These are phyloP conservation scores for Austrolebias charrua DNA, from an alignment of 2,797 vertebrate species.

Conservation along the genomic window DNA sequence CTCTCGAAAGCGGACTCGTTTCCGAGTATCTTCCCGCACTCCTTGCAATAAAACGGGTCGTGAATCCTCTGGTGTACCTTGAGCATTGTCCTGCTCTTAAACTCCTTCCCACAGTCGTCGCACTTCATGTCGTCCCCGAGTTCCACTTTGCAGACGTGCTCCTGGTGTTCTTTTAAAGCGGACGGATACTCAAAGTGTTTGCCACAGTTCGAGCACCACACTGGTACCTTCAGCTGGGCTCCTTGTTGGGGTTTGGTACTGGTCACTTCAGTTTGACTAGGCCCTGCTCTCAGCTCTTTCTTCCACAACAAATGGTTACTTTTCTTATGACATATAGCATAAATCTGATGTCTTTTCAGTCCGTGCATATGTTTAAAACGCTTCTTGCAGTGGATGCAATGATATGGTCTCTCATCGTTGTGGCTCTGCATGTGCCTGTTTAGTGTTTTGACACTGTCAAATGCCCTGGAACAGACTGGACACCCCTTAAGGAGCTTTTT, in stretches of 20 bases:
- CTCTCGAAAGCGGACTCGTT: conserved; percentile 67
- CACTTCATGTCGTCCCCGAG: conserved; percentile 62
- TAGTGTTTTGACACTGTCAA: conserved; percentile 69
- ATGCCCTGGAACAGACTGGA: conserved; percentile 58
- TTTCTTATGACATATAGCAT: conserved; percentile 74
- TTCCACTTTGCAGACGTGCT: conserved; percentile 64
- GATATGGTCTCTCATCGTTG: conserved; percentile 73
- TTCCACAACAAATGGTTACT: conserved; percentile 57
- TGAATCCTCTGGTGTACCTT: conserved; percentile 77
- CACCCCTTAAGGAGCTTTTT: conserved; percentile 58
- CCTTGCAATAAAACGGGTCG: conserved; percentile 76
- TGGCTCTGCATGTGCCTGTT: conserved; percentile 75
- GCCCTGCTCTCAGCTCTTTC: conserved; percentile 39
- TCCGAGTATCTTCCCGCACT: conserved; percentile 75
- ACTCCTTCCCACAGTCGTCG: conserved; percentile 69
- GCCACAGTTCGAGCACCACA: conserved; percentile 77
- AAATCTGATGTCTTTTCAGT: conserved; percentile 76
- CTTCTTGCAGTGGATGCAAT: conserved; percentile 75
- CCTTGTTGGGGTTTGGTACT: conserved; percentile 34
- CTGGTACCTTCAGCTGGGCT: conserved; percentile 50
- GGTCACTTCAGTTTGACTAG: neutral
- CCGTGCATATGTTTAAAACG: conserved; percentile 77
- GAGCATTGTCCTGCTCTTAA: conserved; percentile 73
- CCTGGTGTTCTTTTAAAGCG: conserved; percentile 70
- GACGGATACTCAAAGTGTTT: conserved; percentile 69